Conservation (phyloP, 37 sponge, comb jelly and placozoan genomes). For the Tethya wilhelma region DNA sequence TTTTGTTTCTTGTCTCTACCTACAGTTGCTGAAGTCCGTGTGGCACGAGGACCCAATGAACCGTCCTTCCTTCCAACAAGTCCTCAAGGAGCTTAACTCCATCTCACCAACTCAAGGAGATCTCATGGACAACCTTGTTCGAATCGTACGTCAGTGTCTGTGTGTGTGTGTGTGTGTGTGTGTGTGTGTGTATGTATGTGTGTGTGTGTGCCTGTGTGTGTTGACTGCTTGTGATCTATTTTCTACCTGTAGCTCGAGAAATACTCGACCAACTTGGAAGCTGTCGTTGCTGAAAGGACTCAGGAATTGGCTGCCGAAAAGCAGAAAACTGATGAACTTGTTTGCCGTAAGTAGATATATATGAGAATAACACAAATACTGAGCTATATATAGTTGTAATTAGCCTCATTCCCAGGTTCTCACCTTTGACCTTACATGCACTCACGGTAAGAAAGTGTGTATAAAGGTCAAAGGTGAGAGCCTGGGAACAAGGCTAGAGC, state of each 20-base stretch:
- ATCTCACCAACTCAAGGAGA: slow-evolving; percentile 67
- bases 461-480: too few relatives aligned
- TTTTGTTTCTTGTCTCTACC: not conserved
- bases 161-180: too few relatives aligned
- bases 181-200: too few relatives aligned
- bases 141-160: slow-evolving; percentile 59
- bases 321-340: slow-evolving; percentile 73
- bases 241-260: slow-evolving; percentile 61
- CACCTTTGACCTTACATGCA: too few relatives aligned
- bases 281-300: slow-evolving; percentile 77
- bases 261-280: slow-evolving; percentile 80
- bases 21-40: slow-evolving; percentile 8
- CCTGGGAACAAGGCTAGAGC: not conserved
- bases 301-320: slow-evolving; percentile 77
- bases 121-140: slow-evolving; percentile 73
- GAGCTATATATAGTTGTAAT: not conserved
- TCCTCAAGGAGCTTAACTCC: slow-evolving; percentile 54
- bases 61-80: slow-evolving; percentile 39
- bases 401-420: too few relatives aligned
- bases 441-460: too few relatives aligned
- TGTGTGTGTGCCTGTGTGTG: too few relatives aligned
- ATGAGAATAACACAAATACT: not conserved
- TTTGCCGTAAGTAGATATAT: slow-evolving; percentile 53
- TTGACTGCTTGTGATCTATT: too few relatives aligned
- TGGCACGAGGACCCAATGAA: slow-evolving; percentile 48